phyloP scores from a whole-genome alignment of 2,888 invertebrate genomes.

The Eupithecia exiguata region DNA sequence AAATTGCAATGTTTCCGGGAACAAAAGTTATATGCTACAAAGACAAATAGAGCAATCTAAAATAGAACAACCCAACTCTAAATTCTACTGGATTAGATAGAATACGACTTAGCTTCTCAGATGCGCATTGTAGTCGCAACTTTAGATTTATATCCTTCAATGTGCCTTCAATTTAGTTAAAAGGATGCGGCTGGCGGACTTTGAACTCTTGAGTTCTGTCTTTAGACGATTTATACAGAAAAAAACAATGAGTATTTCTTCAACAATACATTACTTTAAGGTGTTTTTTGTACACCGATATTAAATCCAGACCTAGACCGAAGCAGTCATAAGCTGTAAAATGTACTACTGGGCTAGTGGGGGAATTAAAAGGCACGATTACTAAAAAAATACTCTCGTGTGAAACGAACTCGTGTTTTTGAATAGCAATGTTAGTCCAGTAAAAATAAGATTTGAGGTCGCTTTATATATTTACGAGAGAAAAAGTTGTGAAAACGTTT shows the following conservation, averaged over 20 bases:
- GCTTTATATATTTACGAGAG: too few relatives aligned
- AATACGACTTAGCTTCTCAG: slow-evolving; percentile 21
- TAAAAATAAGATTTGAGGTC: too few relatives aligned
- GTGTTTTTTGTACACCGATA: background rate
- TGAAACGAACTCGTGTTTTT: too few relatives aligned
- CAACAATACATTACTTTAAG: background rate
- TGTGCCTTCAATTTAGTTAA: slow-evolving; percentile 37
- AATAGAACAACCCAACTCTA: slow-evolving; percentile 13
- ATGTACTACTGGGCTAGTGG: background rate
- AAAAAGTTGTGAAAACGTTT: too few relatives aligned
- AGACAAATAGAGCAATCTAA: slow-evolving; percentile 20
- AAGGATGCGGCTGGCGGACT: slow-evolving; percentile 24
- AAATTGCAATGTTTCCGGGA: background rate
- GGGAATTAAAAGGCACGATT: background rate
- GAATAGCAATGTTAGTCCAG: too few relatives aligned
- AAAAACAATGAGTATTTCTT: background rate
- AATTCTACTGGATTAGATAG: slow-evolving; percentile 26
- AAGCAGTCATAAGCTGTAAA: background rate
- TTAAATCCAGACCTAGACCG: background rate
- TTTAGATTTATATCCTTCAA: slow-evolving; percentile 35
- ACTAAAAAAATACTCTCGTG: too few relatives aligned
- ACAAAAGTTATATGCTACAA: background rate
- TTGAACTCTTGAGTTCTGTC: slow-evolving; percentile 18
- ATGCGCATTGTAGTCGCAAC: slow-evolving; percentile 28
- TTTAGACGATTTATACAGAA: slow-evolving; percentile 13